phyloP scores from a whole-genome alignment of 2,888 invertebrate genomes.

The Microctonus hyperodae region DNA sequence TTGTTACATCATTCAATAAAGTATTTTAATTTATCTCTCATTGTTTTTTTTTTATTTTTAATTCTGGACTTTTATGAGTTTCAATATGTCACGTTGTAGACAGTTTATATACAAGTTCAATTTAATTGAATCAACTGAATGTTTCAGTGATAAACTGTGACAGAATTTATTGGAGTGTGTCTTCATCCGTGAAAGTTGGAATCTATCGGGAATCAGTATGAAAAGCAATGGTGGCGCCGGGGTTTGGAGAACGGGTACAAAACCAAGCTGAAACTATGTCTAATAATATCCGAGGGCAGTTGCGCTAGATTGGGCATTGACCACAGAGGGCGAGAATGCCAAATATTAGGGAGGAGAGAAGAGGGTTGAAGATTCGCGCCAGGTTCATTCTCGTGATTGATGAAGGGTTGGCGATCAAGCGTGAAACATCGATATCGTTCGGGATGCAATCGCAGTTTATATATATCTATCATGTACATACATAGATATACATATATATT shows the following conservation, averaged over 20 bases:
- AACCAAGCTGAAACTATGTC: conserved; percentile 42
- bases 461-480: too few species aligned
- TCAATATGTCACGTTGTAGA: neutral
- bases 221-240: neutral
- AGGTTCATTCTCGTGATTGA: conserved; percentile 15
- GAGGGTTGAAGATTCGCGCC: conserved; percentile 14
- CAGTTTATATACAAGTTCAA: neutral
- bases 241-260: neutral
- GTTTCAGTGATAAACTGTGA: neutral
- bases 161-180: neutral
- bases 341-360: neutral
- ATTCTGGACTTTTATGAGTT: neutral
- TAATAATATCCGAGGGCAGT: conserved; percentile 46
- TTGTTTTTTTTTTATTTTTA: neutral
- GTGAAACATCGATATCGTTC: conserved; percentile 53
- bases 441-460: neutral
- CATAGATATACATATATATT: too few species aligned
- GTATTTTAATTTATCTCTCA: neutral
- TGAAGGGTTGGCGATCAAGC: conserved; percentile 51
- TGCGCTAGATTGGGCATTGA: conserved; percentile 42
- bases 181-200: conserved; percentile 11
- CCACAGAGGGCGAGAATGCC: conserved; percentile 40
- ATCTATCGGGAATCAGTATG: conserved; percentile 13
- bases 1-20: too few species aligned
- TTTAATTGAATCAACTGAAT: neutral